Evolutionary conservation across 2,888 invertebrate species (phyloP).

Genomic region (Syrista parreyssii): DNA sequence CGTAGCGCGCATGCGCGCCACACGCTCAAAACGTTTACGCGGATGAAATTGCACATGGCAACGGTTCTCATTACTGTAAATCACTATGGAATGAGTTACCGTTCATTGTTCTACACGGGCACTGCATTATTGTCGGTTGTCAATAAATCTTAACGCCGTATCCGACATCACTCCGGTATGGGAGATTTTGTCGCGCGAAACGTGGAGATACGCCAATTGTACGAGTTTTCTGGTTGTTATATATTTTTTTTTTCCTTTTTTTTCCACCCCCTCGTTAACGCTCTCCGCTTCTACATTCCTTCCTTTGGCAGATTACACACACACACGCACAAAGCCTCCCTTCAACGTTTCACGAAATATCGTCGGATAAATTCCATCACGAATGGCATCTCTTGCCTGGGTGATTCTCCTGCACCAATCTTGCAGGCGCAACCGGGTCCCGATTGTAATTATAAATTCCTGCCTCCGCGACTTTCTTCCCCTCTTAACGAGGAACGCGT

Average conservation of each 20-base stretch:
- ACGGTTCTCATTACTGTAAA: slow-evolving; percentile 57
- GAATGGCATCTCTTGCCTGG: not conserved
- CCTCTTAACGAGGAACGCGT: not conserved
- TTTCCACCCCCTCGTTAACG: not conserved
- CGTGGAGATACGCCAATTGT: not conserved
- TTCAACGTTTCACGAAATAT: not conserved
- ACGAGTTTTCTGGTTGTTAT: not conserved
- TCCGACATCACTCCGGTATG: not conserved
- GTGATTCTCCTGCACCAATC: not conserved
- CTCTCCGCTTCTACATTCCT: not conserved
- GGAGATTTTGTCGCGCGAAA: slow-evolving; percentile 4
- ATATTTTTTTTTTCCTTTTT: not conserved
- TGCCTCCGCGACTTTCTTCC: not conserved
- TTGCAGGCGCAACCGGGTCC: not conserved
- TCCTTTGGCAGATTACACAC: not conserved
- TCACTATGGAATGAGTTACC: slow-evolving; percentile 58
- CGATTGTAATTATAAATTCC: slow-evolving; percentile 2
- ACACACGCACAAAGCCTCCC: not conserved
- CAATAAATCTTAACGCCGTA: slow-evolving; percentile 47
- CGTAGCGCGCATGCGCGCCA: not conserved
- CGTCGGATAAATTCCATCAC: not conserved
- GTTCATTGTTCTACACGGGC: slow-evolving; percentile 50
- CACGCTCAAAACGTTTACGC: not conserved
- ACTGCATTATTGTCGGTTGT: slow-evolving; percentile 44
- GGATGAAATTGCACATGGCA: not conserved